Evolutionary conservation across 1,140 invertebrate genomes (phyloP).

Genomic region (Solenopsis invicta): DNA sequence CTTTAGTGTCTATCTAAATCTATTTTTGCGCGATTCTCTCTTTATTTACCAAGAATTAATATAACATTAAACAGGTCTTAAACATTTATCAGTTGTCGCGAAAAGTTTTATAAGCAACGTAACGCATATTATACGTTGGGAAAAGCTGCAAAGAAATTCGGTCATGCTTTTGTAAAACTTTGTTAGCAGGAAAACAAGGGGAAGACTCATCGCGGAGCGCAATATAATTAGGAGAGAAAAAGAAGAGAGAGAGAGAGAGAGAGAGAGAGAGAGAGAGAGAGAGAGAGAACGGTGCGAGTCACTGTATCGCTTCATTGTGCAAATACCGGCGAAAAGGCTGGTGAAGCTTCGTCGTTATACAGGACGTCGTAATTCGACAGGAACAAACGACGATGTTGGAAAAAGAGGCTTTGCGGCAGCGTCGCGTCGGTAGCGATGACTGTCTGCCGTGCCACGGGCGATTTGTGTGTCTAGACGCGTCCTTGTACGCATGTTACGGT

Average conservation of each 20-base stretch:
- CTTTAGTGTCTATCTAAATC: background rate
- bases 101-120: background rate
- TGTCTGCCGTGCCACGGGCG: constrained; percentile 56
- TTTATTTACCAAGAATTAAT: background rate
- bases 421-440: constrained; percentile 33
- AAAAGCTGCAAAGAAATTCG: background rate
- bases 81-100: background rate
- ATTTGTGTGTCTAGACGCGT: constrained; percentile 81
- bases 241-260: no score
- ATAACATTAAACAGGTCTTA: background rate
- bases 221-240: background rate
- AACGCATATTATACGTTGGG: no score
- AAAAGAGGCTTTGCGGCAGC: constrained; percentile 16
- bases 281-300: background rate
- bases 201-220: background rate
- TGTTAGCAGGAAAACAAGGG: constrained; percentile 6
- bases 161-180: background rate
- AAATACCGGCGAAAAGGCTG: background rate
- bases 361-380: constrained; percentile 54
- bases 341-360: background rate
- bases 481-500: constrained; percentile 59
- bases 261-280: background rate
- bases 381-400: constrained; percentile 17
- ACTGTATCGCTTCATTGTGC: background rate
- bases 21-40: background rate